Evolutionary conservation across 2,888 invertebrate species (phyloP).

Genomic region (Drosophila heteroneura): DNA sequence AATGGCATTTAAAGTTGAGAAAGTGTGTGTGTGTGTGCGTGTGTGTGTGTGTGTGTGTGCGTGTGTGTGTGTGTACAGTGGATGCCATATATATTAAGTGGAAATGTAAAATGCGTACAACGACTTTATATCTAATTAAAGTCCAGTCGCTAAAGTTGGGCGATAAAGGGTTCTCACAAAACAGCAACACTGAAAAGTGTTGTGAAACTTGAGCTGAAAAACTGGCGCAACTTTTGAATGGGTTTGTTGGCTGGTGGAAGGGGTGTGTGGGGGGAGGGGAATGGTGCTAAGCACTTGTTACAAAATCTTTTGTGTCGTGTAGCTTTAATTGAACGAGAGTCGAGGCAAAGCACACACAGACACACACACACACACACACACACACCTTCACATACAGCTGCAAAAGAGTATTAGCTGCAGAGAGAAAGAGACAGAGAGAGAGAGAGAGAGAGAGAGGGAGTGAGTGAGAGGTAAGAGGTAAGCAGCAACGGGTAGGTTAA

Average conservation of each 20-base stretch:
- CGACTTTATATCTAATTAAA: slow-evolving; percentile 50
- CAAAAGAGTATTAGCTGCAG: slow-evolving; percentile 41
- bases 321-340: slow-evolving; percentile 73
- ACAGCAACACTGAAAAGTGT: slow-evolving; percentile 19
- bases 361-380: slow-evolving; percentile 12
- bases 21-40: neutral
- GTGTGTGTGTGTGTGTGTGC: neutral
- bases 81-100: slow-evolving; percentile 4
- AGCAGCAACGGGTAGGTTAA: slow-evolving; percentile 1
- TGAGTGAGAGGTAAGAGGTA: neutral
- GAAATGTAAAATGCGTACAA: slow-evolving; percentile 14
- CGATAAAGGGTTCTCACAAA: slow-evolving; percentile 3
- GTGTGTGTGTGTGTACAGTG: neutral
- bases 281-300: slow-evolving; percentile 49
- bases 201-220: slow-evolving; percentile 39
- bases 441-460: neutral
- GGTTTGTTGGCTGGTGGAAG: neutral
- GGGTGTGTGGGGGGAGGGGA: neutral
- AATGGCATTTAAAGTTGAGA: slow-evolving; percentile 62
- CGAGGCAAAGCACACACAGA: slow-evolving; percentile 26
- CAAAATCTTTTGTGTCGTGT: slow-evolving; percentile 64
- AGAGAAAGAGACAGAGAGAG: slow-evolving; percentile 1
- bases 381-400: slow-evolving; percentile 7
- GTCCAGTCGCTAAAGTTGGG: slow-evolving; percentile 31
- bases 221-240: slow-evolving; percentile 42